Evolutionary conservation across 2,797 vertebrate genomes (phyloP).

Genomic region (Hapalemur alaotrensis): DNA sequence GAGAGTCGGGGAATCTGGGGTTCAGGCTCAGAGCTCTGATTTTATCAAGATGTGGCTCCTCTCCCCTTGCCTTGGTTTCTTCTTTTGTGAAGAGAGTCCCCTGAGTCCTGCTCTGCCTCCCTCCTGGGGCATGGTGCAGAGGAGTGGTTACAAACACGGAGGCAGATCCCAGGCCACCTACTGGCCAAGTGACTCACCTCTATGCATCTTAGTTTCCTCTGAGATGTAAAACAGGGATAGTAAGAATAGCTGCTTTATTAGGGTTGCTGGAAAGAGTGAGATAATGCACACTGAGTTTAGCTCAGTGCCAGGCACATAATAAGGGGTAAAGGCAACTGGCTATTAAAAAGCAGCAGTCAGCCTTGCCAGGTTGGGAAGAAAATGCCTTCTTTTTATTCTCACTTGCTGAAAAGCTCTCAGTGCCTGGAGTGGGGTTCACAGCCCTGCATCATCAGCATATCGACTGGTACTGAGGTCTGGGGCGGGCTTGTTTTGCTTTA

Average conservation of each 20-base stretch:
- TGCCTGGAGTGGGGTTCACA: background rate
- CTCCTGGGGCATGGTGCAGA: background rate
- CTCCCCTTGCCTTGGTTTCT: background rate
- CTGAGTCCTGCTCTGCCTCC: background rate
- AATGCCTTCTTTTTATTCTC: background rate
- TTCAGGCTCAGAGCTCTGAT: background rate
- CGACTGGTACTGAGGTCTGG: background rate
- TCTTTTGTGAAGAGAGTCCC: background rate
- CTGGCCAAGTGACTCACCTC: background rate
- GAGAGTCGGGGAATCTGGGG: background rate
- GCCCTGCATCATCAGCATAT: background rate
- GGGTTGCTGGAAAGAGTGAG: background rate
- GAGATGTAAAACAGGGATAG: background rate
- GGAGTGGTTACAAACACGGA: background rate
- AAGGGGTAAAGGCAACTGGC: background rate
- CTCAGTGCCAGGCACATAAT: background rate
- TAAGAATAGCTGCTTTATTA: constrained; percentile 7
- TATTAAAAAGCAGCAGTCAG: background rate
- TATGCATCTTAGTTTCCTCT: constrained; percentile 36
- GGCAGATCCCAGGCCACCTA: background rate
- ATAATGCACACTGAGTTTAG: background rate
- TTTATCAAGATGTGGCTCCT: background rate
- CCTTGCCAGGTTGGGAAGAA: background rate
- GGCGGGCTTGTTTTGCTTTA: background rate
- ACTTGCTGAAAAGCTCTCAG: background rate